Evolutionary conservation across 1,140 invertebrate species (phyloP), one percentile per base, ranked within the genome.

Genomic region (Hylaeus volcanicus): DNA sequence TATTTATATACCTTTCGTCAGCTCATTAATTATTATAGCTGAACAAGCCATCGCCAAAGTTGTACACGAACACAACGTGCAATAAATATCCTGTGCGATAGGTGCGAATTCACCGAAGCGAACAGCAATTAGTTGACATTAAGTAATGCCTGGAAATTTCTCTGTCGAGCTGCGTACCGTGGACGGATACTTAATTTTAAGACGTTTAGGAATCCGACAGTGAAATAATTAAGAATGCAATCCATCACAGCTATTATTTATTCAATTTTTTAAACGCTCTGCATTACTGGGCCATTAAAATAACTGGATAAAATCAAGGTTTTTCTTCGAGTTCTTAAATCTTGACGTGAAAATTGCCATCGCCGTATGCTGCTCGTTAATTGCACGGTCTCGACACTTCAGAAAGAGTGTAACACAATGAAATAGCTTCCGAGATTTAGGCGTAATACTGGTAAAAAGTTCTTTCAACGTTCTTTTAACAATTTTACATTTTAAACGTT

Each of bases 1-100:
- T 79, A 79, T 79, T 73, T 79, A 65, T 79, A 74, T 61, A 74
- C 61, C 70, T 73, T 74, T 79, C 77, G 68, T 74, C 70, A 53
- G 70, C 48, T 61, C 77, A 79, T 79, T 79, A 79, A 79, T 79
- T 79, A 79, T 73, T 43, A 41, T 8, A 6, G 6, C 48, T 6
- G 76, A 26, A 6, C 76, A 55, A 45, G 37, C 66, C 75, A 77
- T 77, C 68, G 69, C 69, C 70, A 41, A 74, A 65, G 77, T 79
- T 65, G 70, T 56, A 73, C 48, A 56, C 61, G 56, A 79, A 51
- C 77, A 4, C 14, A 73, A 43, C 60, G 55, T n/a, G 61, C 70
- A 65, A 79, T 79, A 79, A 79, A 79, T 79, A 79, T 74, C 43
- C 70, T 2, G 12, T 39, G 64, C 53, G 41, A 70, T 74, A 65